Evolutionary conservation across 2,888 invertebrate species (phyloP).

Genomic region (Melinopterus prodromus): DNA sequence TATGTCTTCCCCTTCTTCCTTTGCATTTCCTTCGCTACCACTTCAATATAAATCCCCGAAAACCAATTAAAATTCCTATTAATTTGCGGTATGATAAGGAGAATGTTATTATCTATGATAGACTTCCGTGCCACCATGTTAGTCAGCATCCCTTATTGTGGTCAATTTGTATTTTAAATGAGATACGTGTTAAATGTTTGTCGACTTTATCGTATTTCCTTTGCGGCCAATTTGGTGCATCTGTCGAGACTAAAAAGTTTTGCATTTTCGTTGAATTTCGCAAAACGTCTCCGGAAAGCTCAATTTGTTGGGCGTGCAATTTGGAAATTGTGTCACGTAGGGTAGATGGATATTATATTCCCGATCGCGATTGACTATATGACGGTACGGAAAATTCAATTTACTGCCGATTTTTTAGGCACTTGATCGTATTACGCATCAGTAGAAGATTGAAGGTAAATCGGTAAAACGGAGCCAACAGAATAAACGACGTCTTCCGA

Average conservation of each 20-base stretch:
- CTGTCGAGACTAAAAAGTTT: not conserved
- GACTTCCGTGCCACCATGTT: not conserved
- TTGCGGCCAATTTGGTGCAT: not conserved
- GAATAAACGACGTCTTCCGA: not conserved
- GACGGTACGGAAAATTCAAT: not conserved
- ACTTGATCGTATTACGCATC: not conserved
- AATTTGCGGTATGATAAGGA: not conserved
- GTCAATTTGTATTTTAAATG: not conserved
- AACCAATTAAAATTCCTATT: not conserved
- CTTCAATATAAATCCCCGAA: not conserved
- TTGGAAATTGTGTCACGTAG: not conserved
- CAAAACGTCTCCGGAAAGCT: not conserved
- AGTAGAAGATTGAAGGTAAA: not conserved
- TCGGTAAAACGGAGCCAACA: not conserved
- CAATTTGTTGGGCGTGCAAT: not conserved
- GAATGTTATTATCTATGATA: not conserved
- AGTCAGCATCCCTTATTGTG: not conserved
- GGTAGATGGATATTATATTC: not conserved
- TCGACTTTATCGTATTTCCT: no score
- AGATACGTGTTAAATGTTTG: not conserved
- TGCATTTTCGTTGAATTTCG: not conserved
- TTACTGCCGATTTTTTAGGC: not conserved
- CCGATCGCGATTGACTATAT: not conserved
- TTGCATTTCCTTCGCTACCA: not conserved
- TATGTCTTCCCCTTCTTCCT: not conserved